Percentiles rank a stretch among this genome's conserved stretches.
Conservation (phyloP, 2,113 vertebrate genomes). For the Zapornia atra region DNA sequence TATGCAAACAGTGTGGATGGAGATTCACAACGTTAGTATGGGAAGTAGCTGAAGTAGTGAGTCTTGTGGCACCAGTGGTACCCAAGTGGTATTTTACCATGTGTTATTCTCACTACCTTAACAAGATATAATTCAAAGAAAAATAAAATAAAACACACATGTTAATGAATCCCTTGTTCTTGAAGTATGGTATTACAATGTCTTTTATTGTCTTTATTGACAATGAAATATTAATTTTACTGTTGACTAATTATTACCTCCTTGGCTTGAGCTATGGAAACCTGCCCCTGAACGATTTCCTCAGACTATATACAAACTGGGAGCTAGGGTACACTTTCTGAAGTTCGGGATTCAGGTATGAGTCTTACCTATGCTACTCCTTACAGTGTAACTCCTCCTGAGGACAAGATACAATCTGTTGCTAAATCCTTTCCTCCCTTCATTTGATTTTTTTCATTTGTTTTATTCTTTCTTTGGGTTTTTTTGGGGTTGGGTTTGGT, state of each 20-base stretch:
- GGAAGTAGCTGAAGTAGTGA: no score
- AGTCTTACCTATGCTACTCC: neutral
- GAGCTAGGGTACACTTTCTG: neutral
- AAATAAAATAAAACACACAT: neutral
- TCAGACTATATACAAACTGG: fast-evolving
- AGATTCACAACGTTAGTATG: no score
- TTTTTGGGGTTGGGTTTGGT: no score
- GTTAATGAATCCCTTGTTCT: neutral
- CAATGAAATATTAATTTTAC: neutral
- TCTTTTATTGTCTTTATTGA: neutral
- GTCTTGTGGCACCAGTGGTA: no score
- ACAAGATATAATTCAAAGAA: neutral
- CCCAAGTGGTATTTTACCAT: neutral
- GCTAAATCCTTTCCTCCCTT: neutral
- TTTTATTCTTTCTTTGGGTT: no score
- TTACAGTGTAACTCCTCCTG: neutral
- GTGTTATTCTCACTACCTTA: neutral
- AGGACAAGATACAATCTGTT: neutral
- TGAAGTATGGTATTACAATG: neutral
- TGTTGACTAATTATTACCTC: neutral
- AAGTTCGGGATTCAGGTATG: neutral
- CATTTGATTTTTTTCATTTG: neutral
- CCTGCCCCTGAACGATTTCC: neutral
- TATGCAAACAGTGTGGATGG: no score
- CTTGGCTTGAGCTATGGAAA: neutral